phyloP scores from a whole-genome alignment of 2,797 vertebrate species.

The Euthynnus affinis region DNA sequence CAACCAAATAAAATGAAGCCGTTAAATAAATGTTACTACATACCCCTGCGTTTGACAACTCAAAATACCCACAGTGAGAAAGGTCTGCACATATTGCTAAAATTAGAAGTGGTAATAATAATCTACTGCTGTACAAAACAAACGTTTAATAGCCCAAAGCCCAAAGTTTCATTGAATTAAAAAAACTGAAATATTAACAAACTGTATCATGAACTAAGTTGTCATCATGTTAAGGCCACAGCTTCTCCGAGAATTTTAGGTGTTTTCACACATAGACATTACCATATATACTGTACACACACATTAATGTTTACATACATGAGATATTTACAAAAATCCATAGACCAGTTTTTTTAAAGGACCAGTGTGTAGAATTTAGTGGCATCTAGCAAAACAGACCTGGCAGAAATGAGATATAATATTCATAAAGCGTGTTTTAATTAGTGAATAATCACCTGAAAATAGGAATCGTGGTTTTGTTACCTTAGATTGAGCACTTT shows the following conservation, averaged over 20 bases:
- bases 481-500: too few species aligned
- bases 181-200: slow-evolving; percentile 9
- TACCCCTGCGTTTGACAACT: background rate
- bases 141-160: background rate
- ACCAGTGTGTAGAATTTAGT: too few species aligned
- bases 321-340: slow-evolving; percentile 36
- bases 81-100: background rate
- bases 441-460: too few species aligned
- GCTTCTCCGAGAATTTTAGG: slow-evolving; percentile 11
- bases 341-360: background rate
- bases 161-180: background rate
- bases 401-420: too few species aligned
- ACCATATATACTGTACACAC: slow-evolving; percentile 40
- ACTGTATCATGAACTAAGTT: slow-evolving; percentile 28
- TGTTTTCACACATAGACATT: slow-evolving; percentile 20
- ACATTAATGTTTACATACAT: slow-evolving; percentile 40
- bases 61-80: background rate
- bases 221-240: slow-evolving; percentile 49
- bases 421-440: too few species aligned
- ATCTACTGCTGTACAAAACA: background rate
- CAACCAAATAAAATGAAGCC: background rate
- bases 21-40: background rate
- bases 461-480: too few species aligned
- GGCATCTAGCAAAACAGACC: too few species aligned
- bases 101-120: background rate